phyloP scores from a whole-genome alignment of 2,888 invertebrate species.

The Hermodice carunculata region DNA sequence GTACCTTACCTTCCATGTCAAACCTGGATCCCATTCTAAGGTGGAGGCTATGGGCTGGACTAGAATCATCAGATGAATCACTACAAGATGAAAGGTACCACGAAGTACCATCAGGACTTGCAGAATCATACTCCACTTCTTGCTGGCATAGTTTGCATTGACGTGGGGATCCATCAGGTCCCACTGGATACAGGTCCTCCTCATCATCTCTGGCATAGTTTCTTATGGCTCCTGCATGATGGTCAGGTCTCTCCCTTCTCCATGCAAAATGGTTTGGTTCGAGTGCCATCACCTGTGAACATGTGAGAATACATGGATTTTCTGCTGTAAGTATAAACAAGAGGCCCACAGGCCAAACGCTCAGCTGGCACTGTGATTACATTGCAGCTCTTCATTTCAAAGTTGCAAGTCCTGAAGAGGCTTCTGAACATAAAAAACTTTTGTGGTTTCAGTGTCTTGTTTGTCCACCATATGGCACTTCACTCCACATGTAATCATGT shows the following conservation, averaged over 20 bases:
- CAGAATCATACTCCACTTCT: constrained; percentile 58
- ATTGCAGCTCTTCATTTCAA: too few species aligned
- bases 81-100: constrained; percentile 53
- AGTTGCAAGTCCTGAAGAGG: too few species aligned
- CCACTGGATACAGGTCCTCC: constrained; percentile 56
- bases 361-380: too few species aligned
- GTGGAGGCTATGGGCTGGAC: neutral
- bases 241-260: constrained; percentile 58
- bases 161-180: constrained; percentile 57
- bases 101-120: constrained; percentile 52
- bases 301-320: neutral
- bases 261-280: constrained; percentile 58
- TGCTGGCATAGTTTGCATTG: constrained; percentile 25
- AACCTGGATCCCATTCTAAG: neutral
- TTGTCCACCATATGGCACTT: too few species aligned
- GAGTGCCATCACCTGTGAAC: constrained; percentile 65
- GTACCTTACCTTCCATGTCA: constrained; percentile 22
- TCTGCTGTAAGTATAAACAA: too few species aligned
- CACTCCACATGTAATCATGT: too few species aligned
- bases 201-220: constrained; percentile 55
- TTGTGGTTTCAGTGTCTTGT: too few species aligned
- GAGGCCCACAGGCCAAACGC: too few species aligned
- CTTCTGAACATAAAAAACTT: too few species aligned
- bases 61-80: constrained; percentile 11
- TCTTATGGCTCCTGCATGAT: constrained; percentile 67